Conservation (phyloP, 2,888 invertebrate genomes). For the Parapristionchus giblindavisi region DNA sequence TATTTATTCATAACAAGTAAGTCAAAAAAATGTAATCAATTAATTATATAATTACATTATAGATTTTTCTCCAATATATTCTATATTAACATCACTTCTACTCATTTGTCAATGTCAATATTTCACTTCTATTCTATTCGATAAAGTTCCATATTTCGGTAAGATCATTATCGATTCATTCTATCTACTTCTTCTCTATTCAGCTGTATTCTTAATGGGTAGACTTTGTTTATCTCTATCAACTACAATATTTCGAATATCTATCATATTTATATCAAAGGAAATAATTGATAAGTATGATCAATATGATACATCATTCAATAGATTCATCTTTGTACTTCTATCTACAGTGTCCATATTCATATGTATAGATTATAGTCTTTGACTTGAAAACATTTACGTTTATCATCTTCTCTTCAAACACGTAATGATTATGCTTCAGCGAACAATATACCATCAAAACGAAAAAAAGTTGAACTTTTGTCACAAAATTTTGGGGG, state of each 20-base stretch:
- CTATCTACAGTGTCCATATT: background rate
- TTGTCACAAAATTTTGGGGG: no score
- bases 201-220: background rate
- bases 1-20: conserved; percentile 10
- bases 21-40: background rate
- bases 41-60: background rate
- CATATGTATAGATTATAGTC: background rate
- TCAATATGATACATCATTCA: background rate
- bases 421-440: no score
- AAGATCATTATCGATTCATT: background rate
- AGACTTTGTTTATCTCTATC: background rate
- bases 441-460: no score
- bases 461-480: no score
- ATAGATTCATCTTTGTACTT: background rate
- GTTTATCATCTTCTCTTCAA: background rate
- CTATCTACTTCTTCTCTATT: background rate
- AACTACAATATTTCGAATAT: background rate
- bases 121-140: conserved; percentile 9
- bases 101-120: conserved; percentile 1
- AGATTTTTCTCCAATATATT: conserved; percentile 1
- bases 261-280: background rate
- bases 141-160: conserved; percentile 24
- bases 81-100: background rate
- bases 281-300: background rate
- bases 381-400: background rate